Base-by-base conservation (phyloP, 1,140 invertebrate genomes). In the Vanessa tameamea region DNA sequence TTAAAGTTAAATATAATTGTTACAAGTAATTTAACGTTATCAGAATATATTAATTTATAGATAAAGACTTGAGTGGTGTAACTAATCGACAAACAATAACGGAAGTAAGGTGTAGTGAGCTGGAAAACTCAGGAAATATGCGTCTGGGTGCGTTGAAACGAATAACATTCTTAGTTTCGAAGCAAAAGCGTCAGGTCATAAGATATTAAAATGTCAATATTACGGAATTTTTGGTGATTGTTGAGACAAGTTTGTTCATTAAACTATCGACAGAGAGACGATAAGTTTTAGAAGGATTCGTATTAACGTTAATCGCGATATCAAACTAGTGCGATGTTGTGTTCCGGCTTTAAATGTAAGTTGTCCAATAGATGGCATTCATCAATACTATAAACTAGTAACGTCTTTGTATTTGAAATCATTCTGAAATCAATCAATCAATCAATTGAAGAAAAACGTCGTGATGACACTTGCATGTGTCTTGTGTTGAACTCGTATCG, bases 71-170 rank as follows among this genome's bases (percentile, higher is more conserved):
- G 47, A 55, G 47, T 48, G 57, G 65, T 65, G 72, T 68, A 68
- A 73, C 64, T 53, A 73, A 68, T 50, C 26, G 47, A 1, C 48
- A 61, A 20, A 51, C 68, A 16, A 16, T 57, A 73, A 47, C 72
- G 65, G 72, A 73, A 73, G 57, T 37, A 68, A 20, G 15, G 65
- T 64, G 51, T 63, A 68, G 11, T 63, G 47, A 68, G 37, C 65
- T 67, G 72, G 72, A 73, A 73, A 73, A 50, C 63, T 23, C 72
- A 61, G 72, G 72, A 73, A 73, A 53, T 31, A 47, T 20, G 67
- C 43, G 3, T 68, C 15, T 69, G 15, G 53, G n/a, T 69, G 15
- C 6, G 51, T 20, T 61, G 37, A 1, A 61, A 9, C 43, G 55
- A 69, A 55, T 69, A 16, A 20, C 16, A 43, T 69, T 26, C 16